Evolutionary conservation across 1,140 invertebrate species (phyloP).

Genomic region (Macrotrachela quadricornifera): DNA sequence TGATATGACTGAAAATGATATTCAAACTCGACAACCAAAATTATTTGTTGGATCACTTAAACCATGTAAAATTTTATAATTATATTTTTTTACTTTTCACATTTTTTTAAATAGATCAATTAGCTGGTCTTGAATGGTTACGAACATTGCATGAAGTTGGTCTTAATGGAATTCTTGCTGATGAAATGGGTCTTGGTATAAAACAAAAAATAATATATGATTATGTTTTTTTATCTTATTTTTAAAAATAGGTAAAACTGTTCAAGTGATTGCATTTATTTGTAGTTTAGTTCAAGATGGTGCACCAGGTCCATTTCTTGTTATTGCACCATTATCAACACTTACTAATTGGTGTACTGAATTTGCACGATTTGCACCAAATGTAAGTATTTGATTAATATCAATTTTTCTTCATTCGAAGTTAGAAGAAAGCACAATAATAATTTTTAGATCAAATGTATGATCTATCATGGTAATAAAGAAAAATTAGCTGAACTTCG

Average conservation of each 20-base stretch:
- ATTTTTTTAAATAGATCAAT: conserved; percentile 18
- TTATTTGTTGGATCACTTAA: no score
- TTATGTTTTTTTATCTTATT: no score
- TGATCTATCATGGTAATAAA: conserved; percentile 40
- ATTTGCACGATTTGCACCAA: conserved; percentile 31
- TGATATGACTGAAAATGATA: no score
- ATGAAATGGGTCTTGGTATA: conserved; percentile 36
- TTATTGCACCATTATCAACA: conserved; percentile 35
- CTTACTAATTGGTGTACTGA: conserved; percentile 34
- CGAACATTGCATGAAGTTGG: conserved; percentile 29
- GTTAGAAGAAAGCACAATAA: no score
- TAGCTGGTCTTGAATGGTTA: conserved; percentile 36
- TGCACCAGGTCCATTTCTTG: conserved; percentile 32
- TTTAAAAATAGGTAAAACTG: conserved; percentile 26
- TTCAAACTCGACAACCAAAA: no score
- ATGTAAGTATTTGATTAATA: no score
- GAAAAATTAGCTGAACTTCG: conserved; percentile 46
- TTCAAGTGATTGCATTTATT: conserved; percentile 35
- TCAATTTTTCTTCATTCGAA: no score
- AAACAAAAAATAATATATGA: no score
- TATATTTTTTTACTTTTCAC: no score
- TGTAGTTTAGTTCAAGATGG: conserved; percentile 25
- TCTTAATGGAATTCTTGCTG: conserved; percentile 32
- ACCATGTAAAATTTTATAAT: no score
- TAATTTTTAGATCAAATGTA: no score